Base-by-base conservation (phyloP, 2,888 invertebrate species). In the Eucriotettix oculatus region DNA sequence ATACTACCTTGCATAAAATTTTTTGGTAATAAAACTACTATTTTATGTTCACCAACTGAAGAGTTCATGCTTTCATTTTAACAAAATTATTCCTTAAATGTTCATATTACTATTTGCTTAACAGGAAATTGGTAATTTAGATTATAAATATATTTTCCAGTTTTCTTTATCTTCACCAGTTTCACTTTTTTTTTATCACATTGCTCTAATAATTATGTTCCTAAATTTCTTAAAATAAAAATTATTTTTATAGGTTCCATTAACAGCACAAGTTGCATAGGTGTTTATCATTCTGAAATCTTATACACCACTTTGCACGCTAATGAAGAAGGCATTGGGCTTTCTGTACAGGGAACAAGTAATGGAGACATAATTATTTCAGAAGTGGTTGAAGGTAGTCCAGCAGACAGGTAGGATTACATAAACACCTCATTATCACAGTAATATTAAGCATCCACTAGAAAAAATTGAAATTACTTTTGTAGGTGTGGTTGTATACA, bases 401-500 rank as follows among this genome's bases (percentile, higher is more conserved):
- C 80, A 40, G 81, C 82, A 14, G 82, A 82, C 67, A 78, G 77
- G 81, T 81, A 68, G 29, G 29, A 29, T 29, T 29, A 29, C 2
- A 7, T 7, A 7, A 29, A 29, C 29, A 29, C 29, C 7, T 29
- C 7, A 7, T 52, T 52, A n/a, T 16, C 10, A 10, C 16, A 16
- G 29, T 12, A 54, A 11, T 9, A 14, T 17, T n/a, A 14, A 14
- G 17, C 16, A 54, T 16, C 17, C 16, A 16, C 48, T 54, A 17
- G 14, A 16, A 17, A 54, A 14, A 10, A 16, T 16, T 17, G 1
- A 48, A 12, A 56, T 62, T 61, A 40, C 56, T 54, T 16, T 68
- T 68, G 54, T 69, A 85, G 86, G 67, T 84, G 83, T 65, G 87
- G 86, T 12, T 86, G 86, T 68, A 78, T 87, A 43, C 86, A 87